Evolutionary conservation across 2,113 vertebrate genomes (phyloP).

Genomic region (Erythrocercus mccallii): DNA sequence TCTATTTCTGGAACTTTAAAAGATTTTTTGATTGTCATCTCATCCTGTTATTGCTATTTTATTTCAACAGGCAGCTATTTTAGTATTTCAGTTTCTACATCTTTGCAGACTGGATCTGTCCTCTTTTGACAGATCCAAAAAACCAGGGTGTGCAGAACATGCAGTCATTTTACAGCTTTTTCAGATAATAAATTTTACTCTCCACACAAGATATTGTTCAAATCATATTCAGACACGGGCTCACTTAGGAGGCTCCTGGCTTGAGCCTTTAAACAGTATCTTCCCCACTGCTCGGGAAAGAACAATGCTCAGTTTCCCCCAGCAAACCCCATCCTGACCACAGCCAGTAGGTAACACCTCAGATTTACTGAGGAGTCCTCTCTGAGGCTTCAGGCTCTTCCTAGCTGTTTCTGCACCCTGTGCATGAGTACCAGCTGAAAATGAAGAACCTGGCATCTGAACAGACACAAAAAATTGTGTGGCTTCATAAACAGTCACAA

Average conservation of each 20-base stretch:
- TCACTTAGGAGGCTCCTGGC: not conserved
- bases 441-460: not conserved
- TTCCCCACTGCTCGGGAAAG: not conserved
- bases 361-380: not conserved
- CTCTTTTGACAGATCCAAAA: not conserved
- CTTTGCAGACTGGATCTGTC: not conserved
- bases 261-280: not conserved
- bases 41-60: not conserved
- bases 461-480: not conserved
- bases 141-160: not conserved
- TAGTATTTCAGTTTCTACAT: not conserved
- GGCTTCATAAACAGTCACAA: not conserved
- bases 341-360: not conserved
- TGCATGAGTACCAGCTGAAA: not conserved
- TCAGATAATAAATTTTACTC: slow-evolving; percentile 10
- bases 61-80: not conserved
- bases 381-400: not conserved
- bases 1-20: not conserved
- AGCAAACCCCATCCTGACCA: not conserved
- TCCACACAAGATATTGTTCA: not conserved
- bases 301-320: not conserved
- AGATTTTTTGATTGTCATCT: not conserved
- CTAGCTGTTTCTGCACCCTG: not conserved
- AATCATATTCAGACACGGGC: not conserved
- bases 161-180: not conserved